Base-by-base conservation (phyloP, 2,888 invertebrate genomes). In the Torymus tubicola region DNA sequence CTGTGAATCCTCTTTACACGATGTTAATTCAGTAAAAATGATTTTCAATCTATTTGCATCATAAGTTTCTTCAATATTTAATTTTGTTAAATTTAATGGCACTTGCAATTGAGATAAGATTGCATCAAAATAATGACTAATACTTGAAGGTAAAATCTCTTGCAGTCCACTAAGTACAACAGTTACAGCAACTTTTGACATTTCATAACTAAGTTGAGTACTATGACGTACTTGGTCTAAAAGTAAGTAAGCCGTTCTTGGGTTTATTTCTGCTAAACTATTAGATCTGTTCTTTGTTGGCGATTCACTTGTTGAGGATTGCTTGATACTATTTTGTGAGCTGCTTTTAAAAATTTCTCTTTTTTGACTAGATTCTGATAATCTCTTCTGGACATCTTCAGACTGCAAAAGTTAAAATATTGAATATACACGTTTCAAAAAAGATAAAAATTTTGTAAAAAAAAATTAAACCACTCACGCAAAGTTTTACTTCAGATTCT, bases 1-100 rank as follows among this genome's bases (percentile, higher is more conserved):
- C 88, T 99, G 98, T 0, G 97, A 96, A 89, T 98, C 98, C 88
- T 98, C 97, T 85, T 98, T 98, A 84, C 97, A 97, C 82, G 95
- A 95, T 2, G 96, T 96, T 84, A 98, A 91, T 83, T 97, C 95
- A 83, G 94, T 94, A 84, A 98, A 95, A 55, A 98, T 95, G 65
- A 95, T 94, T 90, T 95, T 95, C 90, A 98, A 93, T 31, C 96
- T 93, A 84, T 95, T 93, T 0, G 97, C 96, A 90, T 98, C 98
- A 2, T 96, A 95, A 0, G 97, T 96, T 73, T 95, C 95, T 74
- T 96, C 95, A 24, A 96, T 94, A 24, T 95, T 94, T 85, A 94
- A 93, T 88, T 95, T 93, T 82, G 94, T 93, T 42, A 93, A 93
- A 3, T 92, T 92, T 67, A 94, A 91, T 79, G 94, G 93, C 16